A percentile compares a stretch with the other conserved stretches of the same genome.
Evolutionary conservation across 2,113 vertebrate species (phyloP).

Genomic region (Holacanthus passer): DNA sequence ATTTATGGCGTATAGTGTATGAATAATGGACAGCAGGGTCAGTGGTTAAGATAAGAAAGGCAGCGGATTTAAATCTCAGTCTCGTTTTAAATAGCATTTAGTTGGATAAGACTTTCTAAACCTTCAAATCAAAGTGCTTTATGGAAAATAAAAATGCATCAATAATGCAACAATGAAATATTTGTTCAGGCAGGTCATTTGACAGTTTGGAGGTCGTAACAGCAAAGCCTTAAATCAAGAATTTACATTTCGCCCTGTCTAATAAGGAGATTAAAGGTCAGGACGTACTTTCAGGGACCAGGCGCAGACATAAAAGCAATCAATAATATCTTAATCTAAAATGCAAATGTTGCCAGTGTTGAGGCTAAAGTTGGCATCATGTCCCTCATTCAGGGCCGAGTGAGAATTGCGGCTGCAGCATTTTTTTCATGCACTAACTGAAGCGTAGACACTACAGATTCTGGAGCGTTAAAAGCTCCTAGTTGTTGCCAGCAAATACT

Average conservation of each 20-base stretch:
- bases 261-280: neutral
- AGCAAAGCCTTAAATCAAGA: neutral
- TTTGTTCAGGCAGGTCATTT: neutral
- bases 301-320: neutral
- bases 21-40: conserved; percentile 3
- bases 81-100: neutral
- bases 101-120: neutral
- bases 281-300: neutral
- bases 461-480: neutral
- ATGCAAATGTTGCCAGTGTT: neutral
- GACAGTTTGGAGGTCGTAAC: neutral
- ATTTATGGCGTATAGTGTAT: conserved; percentile 47
- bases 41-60: conserved; percentile 11
- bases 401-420: neutral
- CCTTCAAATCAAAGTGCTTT: neutral
- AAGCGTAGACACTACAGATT: neutral
- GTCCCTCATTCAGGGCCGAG: neutral
- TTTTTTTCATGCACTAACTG: neutral
- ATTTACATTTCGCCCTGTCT: neutral
- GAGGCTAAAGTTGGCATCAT: neutral
- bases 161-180: neutral
- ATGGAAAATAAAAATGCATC: neutral
- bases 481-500: neutral
- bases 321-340: conserved; percentile 8
- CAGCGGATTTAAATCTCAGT: neutral